These are phyloP conservation scores for Calliopum simillimum DNA, from an alignment of 2,888 invertebrate species.

Conservation along the genomic window DNA sequence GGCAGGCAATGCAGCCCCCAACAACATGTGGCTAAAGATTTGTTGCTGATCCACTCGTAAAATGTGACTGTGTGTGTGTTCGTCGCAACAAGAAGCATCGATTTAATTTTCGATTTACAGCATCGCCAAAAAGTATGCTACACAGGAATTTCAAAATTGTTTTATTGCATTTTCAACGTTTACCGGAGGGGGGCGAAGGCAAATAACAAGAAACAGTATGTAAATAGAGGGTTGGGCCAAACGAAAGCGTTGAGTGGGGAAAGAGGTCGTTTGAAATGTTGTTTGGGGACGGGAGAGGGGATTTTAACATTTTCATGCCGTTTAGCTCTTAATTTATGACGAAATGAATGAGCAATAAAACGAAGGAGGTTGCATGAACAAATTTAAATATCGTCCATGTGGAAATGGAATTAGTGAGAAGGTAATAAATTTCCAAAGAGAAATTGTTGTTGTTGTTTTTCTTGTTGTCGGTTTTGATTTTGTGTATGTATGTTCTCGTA, in stretches of 20 bases:
- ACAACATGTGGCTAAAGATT: not conserved
- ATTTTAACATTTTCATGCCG: not conserved
- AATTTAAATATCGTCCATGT: constrained; percentile 30
- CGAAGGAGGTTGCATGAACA: not conserved
- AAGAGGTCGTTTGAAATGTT: not conserved
- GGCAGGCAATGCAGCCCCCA: not conserved
- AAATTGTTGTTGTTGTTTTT: too few species aligned
- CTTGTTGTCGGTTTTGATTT: not conserved
- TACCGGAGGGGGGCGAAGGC: constrained; percentile 16
- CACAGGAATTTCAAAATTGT: constrained; percentile 47
- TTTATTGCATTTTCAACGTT: constrained; percentile 43
- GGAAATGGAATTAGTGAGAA: constrained; percentile 9
- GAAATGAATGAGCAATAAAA: constrained; percentile 9
- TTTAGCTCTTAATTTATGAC: not conserved
- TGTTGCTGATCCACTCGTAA: not conserved
- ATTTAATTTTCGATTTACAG: constrained; percentile 26
- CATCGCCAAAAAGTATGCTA: constrained; percentile 41
- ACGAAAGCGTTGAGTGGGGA: not conserved
- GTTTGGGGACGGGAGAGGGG: not conserved
- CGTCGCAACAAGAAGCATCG: constrained; percentile 7
- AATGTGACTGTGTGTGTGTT: not conserved
- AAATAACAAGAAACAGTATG: not conserved
- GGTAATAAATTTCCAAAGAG: constrained; percentile 50
- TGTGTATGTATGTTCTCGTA: not conserved
- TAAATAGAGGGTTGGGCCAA: not conserved